Evolutionary conservation across 2,888 invertebrate species (phyloP), one percentile per base, ranked within the genome.

Genomic region (Platypus cylindrus): DNA sequence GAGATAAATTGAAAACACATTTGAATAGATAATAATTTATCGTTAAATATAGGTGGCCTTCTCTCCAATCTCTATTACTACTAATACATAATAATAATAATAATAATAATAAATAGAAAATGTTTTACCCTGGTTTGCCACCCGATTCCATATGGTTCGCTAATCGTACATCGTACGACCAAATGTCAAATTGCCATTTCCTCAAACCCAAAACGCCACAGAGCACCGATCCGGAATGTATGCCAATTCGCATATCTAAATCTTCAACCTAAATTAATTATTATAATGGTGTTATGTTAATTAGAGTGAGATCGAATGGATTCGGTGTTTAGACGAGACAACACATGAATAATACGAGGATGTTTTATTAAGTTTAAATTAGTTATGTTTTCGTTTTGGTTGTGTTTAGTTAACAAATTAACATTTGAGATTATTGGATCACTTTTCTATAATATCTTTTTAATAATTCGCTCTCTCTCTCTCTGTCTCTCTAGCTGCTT

Each of bases 61-160:
- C 7, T 20, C 20, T 9, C 20, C 20, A 9, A 20, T 9, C 5
- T 20, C 5, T 7, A 5, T 7, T 5, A 20, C 7, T 20, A 23
- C 15, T 13, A 14, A 14, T 30, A 7, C 2, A 20, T 15, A 8
- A 9, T 16, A 29, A 18, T 30, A 3, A 8, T 17, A 22, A 31
- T 17, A 34, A 53, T n/a, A n/a, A n/a, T n/a, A n/a, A n/a, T n/a
- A n/a, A n/a, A n/a, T n/a, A n/a, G n/a, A n/a, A n/a, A n/a, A n/a
- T n/a, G n/a, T n/a, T 63, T 62, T 69, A 94, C 94, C 94, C 95
- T 1, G 95, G 93, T 47, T 93, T 68, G 16, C 97, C 97, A 2
- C 93, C 93, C 41, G 91, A 87, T 67, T 97, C 97, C 79, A 97
- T 85, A 57, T 85, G 85, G 66, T 95, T 95, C 30, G 95, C 95